Evolutionary conservation across 2,113 vertebrate species (phyloP), one percentile per base, ranked within the genome.

Genomic region (Abramis brama): DNA sequence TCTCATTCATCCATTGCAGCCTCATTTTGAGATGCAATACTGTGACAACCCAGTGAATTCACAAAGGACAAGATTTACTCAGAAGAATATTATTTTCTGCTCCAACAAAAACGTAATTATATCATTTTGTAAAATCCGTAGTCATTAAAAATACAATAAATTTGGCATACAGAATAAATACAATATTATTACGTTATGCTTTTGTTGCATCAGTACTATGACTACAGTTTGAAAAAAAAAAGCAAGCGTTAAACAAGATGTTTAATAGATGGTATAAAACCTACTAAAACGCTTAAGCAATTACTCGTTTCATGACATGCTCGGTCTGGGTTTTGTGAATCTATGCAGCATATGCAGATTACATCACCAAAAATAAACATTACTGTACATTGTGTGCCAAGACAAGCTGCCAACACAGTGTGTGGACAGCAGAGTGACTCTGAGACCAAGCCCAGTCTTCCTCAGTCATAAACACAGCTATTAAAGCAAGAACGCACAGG

Each of bases 291-390:
- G 17, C 23, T 30, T 9, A 12, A 70, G 36, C 12, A 17, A 0
- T 4, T 62, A 6, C 52, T 9, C 21, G 8, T 45, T 21, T 59
- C 23, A n/a, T 50, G 52, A 88, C 64, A 64, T 86, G 43, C 36
- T 86, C 39, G 73, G 15, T 23, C 17, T 57, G 45, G 71, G 55
- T 43, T 86, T 59, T 76, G 43, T 75, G 45, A 36, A 36, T 59
- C 71, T 68, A 71, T 75, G 33, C n/a, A 86, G 9, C 81, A 86
- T 75, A 84, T 86, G 87, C 66, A 27, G 57, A 55, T 80, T 45
- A 43, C 19, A 80, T 79, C 43, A 64, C 75, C 43, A 86, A 57
- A 83, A 77, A 52, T 47, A 71, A 75, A 79, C 36, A 52, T 66
- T 55, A 70, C 62, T 19, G 68, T 27, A 59, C 25, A 39, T 74